Evolutionary conservation across 1,140 invertebrate genomes (phyloP).

Genomic region (Heliothis virescens): DNA sequence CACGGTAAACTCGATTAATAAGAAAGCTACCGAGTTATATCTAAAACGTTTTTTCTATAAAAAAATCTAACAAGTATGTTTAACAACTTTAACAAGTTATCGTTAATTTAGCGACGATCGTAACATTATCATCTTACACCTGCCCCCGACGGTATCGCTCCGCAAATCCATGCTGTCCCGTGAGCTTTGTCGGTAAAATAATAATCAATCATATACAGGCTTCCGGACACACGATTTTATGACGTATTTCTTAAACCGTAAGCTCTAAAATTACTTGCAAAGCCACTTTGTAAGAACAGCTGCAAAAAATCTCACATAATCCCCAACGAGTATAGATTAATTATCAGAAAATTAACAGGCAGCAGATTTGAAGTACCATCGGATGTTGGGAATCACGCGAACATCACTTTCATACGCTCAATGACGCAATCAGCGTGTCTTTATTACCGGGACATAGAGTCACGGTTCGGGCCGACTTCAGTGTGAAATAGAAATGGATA

Average conservation of each 20-base stretch:
- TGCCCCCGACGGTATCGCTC: constrained; percentile 43
- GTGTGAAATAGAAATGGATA: constrained; percentile 48
- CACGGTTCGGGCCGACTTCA: constrained; percentile 24
- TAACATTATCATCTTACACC: constrained; percentile 49
- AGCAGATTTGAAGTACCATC: constrained; percentile 46
- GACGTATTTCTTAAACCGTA: constrained; percentile 4
- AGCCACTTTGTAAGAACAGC: constrained; percentile 7
- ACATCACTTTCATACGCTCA: constrained; percentile 41
- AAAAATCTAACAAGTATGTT: constrained; percentile 31
- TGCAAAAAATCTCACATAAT: constrained; percentile 41
- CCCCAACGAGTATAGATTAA: constrained; percentile 54
- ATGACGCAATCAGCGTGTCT: constrained; percentile 29
- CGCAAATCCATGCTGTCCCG: constrained; percentile 35
- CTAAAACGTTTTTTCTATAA: neutral
- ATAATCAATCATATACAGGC: constrained; percentile 37
- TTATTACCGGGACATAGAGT: constrained; percentile 46
- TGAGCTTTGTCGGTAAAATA: constrained; percentile 49
- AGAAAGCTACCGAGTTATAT: constrained; percentile 7
- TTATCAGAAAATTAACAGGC: constrained; percentile 57
- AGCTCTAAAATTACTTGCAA: neutral
- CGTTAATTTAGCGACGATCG: constrained; percentile 31
- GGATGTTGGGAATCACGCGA: constrained; percentile 53
- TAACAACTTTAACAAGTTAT: constrained; percentile 36
- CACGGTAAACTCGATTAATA: constrained; percentile 31
- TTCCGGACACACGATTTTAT: neutral